phyloP scores from a whole-genome alignment of 2,113 vertebrate genomes.

The Sprattus sprattus region DNA sequence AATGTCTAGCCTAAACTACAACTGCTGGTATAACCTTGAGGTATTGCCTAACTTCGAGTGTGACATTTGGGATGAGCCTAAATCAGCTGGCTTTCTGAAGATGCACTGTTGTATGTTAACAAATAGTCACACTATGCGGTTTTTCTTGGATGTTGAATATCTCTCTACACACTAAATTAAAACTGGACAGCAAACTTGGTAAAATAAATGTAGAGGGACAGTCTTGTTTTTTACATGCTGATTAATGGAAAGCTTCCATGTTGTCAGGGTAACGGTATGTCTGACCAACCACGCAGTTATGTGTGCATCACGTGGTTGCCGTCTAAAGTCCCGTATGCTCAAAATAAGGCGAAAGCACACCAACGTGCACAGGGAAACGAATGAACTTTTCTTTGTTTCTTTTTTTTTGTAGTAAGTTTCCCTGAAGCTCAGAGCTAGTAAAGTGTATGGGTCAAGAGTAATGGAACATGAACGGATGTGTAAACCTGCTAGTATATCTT shows the following conservation, averaged over 20 bases:
- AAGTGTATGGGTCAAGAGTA: not conserved
- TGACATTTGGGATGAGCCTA: no score
- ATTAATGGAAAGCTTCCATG: conserved; percentile 55
- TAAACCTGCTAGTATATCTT: not conserved
- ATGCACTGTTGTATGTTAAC: no score
- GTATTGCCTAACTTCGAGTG: no score
- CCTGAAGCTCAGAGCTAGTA: no score
- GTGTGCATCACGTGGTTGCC: conserved; percentile 51
- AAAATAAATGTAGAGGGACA: not conserved
- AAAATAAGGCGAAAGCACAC: conserved; percentile 59
- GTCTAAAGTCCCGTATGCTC: not conserved
- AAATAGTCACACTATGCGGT: no score
- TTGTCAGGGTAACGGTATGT: conserved; percentile 63
- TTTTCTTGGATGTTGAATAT: no score
- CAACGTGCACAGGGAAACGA: not conserved
- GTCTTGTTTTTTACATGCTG: not conserved
- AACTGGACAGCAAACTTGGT: not conserved
- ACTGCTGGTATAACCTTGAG: no score
- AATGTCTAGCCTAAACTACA: no score
- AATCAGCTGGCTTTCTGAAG: no score
- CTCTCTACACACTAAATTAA: no score
- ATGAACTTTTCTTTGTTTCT: not conserved
- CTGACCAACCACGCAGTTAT: conserved; percentile 53
- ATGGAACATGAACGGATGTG: conserved; percentile 45
- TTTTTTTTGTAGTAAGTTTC: not conserved